Conservation (phyloP, 2,797 vertebrate genomes). For the Spinus olivaceus region DNA sequence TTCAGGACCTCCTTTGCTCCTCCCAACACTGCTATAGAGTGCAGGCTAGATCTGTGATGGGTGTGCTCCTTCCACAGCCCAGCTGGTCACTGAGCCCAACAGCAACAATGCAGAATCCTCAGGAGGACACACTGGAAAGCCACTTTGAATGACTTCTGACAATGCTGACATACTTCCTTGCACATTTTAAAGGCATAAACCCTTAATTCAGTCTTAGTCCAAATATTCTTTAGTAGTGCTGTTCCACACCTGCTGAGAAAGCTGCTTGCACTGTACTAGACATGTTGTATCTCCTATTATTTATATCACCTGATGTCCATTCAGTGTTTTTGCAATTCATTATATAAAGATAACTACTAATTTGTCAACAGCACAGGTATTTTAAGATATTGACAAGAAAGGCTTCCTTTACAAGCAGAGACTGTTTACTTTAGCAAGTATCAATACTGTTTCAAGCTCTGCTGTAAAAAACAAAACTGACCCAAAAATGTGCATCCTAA, state of each 20-base stretch:
- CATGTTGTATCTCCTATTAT: background rate
- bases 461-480: background rate
- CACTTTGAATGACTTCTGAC: background rate
- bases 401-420: background rate
- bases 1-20: background rate
- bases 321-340: background rate
- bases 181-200: background rate
- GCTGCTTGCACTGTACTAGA: background rate
- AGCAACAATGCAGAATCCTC: background rate
- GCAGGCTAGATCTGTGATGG: background rate
- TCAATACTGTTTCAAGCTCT: background rate
- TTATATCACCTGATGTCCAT: background rate
- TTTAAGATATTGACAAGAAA: background rate
- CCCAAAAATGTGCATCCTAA: slow-evolving; percentile 23
- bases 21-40: accelerated
- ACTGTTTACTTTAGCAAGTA: background rate
- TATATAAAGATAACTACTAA: background rate
- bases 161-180: background rate
- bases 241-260: background rate
- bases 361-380: background rate
- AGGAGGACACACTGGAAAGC: background rate
- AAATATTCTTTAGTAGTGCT: background rate
- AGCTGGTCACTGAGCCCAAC: background rate
- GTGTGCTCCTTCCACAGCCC: background rate
- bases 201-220: background rate